Conservation (phyloP, 2,113 vertebrate genomes). For the Bostrychus sinensis region DNA sequence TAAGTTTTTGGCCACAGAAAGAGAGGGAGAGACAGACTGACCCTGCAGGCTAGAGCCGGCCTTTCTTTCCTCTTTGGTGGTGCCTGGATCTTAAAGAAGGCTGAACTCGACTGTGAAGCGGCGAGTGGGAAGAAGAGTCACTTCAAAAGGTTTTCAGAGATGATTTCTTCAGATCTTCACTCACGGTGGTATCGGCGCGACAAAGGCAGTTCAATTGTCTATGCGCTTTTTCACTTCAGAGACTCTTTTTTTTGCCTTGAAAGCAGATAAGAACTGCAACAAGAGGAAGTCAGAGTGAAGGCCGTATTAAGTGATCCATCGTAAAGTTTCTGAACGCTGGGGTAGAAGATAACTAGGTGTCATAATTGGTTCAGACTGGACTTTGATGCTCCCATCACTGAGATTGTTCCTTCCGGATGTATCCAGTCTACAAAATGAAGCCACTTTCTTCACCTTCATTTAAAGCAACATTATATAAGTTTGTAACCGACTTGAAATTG, state of each 20-base stretch:
- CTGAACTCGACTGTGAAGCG: constrained; percentile 21
- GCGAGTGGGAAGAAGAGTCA: constrained; percentile 28
- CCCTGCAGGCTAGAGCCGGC: constrained; percentile 35
- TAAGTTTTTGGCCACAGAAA: constrained; percentile 49
- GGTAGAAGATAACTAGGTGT: background rate
- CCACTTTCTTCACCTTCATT: too few species aligned
- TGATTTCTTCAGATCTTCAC: constrained; percentile 56
- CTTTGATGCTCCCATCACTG: background rate
- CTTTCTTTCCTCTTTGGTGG: constrained; percentile 44
- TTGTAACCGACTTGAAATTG: too few species aligned
- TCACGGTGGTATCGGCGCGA: constrained; percentile 23
- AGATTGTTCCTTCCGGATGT: background rate
- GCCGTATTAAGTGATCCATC: background rate
- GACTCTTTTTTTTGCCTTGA: constrained; percentile 6
- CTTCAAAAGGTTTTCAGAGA: constrained; percentile 64
- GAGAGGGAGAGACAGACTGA: constrained; percentile 43
- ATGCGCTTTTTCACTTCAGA: constrained; percentile 31
- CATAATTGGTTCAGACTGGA: too few species aligned
- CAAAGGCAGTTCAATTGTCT: constrained; percentile 31
- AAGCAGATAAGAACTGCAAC: constrained; percentile 14
- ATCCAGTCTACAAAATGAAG: background rate
- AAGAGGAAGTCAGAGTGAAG: background rate
- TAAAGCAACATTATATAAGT: too few species aligned
- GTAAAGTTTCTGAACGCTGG: background rate
- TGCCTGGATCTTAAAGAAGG: background rate